phyloP scores from a whole-genome alignment of 2,797 vertebrate species.

The Buceros bicornis region DNA sequence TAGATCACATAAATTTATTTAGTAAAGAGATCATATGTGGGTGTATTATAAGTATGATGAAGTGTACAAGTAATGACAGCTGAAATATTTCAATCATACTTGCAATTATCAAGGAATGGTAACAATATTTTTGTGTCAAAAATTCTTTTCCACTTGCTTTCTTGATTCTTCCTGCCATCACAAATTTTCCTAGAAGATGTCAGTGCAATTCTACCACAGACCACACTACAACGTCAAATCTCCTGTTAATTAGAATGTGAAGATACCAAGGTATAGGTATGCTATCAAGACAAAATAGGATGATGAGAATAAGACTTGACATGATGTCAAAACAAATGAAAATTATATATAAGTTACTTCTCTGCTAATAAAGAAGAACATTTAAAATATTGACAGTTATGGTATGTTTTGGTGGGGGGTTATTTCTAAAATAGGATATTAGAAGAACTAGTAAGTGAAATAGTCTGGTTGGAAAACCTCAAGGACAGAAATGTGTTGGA shows the following conservation, averaged over 20 bases:
- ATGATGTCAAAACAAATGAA: constrained; percentile 37
- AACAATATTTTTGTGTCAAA: neutral
- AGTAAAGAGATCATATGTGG: neutral
- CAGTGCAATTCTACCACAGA: constrained; percentile 47
- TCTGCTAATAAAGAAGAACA: neutral
- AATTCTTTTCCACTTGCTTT: neutral
- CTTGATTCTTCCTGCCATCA: constrained; percentile 5
- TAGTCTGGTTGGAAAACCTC: neutral
- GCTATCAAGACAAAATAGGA: constrained; percentile 11
- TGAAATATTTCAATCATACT: neutral
- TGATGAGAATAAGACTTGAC: neutral
- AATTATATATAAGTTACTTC: constrained; percentile 14
- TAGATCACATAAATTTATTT: neutral
- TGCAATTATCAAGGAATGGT: neutral
- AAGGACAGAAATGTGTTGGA: neutral
- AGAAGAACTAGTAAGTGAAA: neutral
- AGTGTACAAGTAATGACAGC: neutral
- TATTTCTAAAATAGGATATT: neutral
- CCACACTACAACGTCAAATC: constrained; percentile 15
- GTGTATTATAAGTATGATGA: neutral
- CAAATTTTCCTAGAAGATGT: constrained; percentile 63
- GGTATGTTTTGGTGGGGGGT: neutral
- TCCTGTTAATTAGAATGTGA: constrained; percentile 15
- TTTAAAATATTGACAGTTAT: neutral
- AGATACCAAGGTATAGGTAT: neutral